Evolutionary conservation across 2,113 vertebrate genomes (phyloP).

Genomic region (Pungitius pungitius): DNA sequence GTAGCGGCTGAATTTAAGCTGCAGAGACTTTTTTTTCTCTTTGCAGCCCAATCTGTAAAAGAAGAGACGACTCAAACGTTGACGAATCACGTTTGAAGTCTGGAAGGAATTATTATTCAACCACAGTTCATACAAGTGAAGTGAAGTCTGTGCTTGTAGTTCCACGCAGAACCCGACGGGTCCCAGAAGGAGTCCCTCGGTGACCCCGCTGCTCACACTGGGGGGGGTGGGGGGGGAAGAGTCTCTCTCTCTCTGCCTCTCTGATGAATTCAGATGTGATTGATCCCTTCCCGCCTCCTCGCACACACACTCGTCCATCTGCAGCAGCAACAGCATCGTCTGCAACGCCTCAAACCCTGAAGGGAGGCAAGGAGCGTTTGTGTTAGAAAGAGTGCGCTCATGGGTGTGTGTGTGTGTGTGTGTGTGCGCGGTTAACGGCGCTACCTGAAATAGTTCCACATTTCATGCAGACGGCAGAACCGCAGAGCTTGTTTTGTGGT

Average conservation of each 20-base stretch:
- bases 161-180: too few relatives aligned
- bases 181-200: too few relatives aligned
- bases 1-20: not conserved
- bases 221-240: too few relatives aligned
- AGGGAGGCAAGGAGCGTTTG: not conserved
- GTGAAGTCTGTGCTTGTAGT: too few relatives aligned
- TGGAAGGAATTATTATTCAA: not conserved
- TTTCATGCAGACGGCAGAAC: constrained; percentile 21
- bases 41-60: not conserved
- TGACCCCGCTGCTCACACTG: too few relatives aligned
- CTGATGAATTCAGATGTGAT: constrained; percentile 44
- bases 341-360: constrained; percentile 15
- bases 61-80: not conserved
- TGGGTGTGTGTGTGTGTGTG: too few relatives aligned
- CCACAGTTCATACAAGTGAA: too few relatives aligned
- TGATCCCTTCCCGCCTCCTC: not conserved
- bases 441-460: constrained; percentile 4
- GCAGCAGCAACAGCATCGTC: constrained; percentile 30
- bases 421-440: constrained; percentile 5
- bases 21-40: not conserved
- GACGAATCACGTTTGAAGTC: not conserved
- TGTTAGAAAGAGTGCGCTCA: not conserved
- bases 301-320: constrained; percentile 13
- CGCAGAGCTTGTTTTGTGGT: constrained; percentile 28
- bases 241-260: constrained; percentile 16